These are phyloP conservation scores for Melanotus villosus DNA, from an alignment of 2,888 invertebrate species.

Conservation along the genomic window DNA sequence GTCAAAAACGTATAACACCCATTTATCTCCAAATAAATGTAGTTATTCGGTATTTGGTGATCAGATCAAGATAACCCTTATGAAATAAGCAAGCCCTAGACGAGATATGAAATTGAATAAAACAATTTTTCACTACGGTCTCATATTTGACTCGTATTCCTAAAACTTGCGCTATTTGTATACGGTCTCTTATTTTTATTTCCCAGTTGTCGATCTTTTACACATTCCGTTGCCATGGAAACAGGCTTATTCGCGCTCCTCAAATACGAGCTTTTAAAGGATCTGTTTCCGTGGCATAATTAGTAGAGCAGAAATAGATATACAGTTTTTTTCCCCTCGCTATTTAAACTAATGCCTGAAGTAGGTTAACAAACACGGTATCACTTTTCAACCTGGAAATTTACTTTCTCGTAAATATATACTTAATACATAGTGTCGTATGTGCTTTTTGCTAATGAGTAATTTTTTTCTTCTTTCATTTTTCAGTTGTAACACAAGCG, in stretches of 20 bases:
- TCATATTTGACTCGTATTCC: slow-evolving; percentile 8
- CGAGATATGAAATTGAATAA: slow-evolving; percentile 27
- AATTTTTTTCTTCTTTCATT: no score
- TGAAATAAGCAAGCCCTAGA: background rate
- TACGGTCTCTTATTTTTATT: slow-evolving; percentile 34
- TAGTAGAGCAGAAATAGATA: slow-evolving; percentile 18
- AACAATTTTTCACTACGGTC: slow-evolving; percentile 30
- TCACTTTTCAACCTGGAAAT: no score
- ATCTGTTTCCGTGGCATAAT: slow-evolving; percentile 22
- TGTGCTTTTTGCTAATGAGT: no score
- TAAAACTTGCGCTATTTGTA: slow-evolving; percentile 28
- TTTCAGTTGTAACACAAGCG: slow-evolving; percentile 79
- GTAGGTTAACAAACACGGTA: no score
- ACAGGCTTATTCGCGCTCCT: slow-evolving; percentile 21
- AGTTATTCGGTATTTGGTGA: background rate
- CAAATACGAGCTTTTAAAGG: slow-evolving; percentile 26
- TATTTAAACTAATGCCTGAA: no score
- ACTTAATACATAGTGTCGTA: no score
- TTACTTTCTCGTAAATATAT: no score
- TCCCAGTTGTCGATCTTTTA: slow-evolving; percentile 41
- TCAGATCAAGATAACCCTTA: background rate
- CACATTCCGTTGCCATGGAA: slow-evolving; percentile 39
- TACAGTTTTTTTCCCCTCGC: no score
- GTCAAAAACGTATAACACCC: background rate
- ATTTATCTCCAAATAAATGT: background rate